Conservation (phyloP, 1,140 invertebrate genomes). For the Anoplolepis gracilipes region DNA sequence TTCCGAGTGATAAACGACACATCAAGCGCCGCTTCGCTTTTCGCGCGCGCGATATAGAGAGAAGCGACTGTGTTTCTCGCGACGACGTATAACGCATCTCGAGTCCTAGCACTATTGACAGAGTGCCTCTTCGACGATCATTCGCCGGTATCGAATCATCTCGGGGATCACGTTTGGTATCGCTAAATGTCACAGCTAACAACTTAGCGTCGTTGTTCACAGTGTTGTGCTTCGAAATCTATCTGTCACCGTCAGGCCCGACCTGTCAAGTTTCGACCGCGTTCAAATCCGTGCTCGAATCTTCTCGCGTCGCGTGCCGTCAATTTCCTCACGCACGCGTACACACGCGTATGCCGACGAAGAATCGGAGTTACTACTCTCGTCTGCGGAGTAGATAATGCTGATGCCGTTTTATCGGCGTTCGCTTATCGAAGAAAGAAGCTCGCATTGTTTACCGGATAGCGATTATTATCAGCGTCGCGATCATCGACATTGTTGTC, state of each 20-base stretch:
- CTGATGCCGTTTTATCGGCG: slow-evolving; percentile 16
- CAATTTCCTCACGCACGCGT: slow-evolving; percentile 12
- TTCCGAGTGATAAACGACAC: slow-evolving; percentile 42
- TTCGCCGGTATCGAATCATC: neutral
- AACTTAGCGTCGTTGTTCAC: neutral
- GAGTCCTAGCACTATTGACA: neutral
- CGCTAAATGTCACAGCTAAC: neutral
- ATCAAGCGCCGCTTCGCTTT: slow-evolving; percentile 15
- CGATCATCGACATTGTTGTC: slow-evolving; percentile 32
- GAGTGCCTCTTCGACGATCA: neutral
- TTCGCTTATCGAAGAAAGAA: slow-evolving; percentile 22
- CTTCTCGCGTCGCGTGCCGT: slow-evolving; percentile 12
- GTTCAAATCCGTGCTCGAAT: slow-evolving; percentile 21
- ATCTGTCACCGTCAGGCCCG: neutral
- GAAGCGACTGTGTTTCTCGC: neutral
- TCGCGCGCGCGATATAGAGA: neutral
- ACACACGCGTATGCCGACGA: slow-evolving; percentile 16
- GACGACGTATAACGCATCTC: neutral
- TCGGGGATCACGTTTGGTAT: neutral
- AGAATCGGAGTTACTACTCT: neutral
- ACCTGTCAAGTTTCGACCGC: neutral
- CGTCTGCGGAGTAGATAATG: slow-evolving; percentile 8
- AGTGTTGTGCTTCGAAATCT: slow-evolving; percentile 39
- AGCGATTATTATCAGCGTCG: slow-evolving; percentile 53
- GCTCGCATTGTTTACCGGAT: neutral